These are phyloP conservation scores for Amblyopsis hoosieri DNA, from an alignment of 2,797 vertebrate genomes.

Conservation along the genomic window DNA sequence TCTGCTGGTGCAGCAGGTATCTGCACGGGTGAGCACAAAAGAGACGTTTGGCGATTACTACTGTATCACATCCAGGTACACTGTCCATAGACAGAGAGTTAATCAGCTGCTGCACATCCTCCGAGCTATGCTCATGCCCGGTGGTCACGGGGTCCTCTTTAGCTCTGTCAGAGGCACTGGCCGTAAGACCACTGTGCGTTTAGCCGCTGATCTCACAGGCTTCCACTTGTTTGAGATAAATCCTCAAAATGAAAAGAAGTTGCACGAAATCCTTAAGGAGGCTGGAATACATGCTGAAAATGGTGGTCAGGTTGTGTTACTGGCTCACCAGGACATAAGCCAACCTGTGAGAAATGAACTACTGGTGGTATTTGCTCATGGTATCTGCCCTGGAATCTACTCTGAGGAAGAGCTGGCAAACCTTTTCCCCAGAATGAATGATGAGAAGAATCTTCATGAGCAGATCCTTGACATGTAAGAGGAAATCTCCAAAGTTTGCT, in stretches of 20 bases:
- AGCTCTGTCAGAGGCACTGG: constrained; percentile 72
- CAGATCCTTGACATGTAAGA: constrained; percentile 76
- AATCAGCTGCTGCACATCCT: constrained; percentile 78
- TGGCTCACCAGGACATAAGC: constrained; percentile 74
- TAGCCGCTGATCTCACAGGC: constrained; percentile 74
- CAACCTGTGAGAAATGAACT: constrained; percentile 68
- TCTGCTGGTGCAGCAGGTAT: constrained; percentile 63
- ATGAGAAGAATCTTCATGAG: constrained; percentile 52
- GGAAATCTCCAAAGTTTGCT: not conserved
- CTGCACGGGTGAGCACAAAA: constrained; percentile 40
- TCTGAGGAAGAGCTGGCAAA: constrained; percentile 66
- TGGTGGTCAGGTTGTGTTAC: constrained; percentile 64
- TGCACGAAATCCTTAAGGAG: constrained; percentile 70
- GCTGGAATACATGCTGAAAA: constrained; percentile 66
- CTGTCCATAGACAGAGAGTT: constrained; percentile 63
- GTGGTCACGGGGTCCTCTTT: constrained; percentile 80
- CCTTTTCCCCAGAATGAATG: constrained; percentile 58
- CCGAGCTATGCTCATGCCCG: constrained; percentile 75
- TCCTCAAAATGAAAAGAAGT: constrained; percentile 54
- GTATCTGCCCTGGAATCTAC: constrained; percentile 71
- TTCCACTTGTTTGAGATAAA: constrained; percentile 75
- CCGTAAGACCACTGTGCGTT: constrained; percentile 73
- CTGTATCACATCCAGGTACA: constrained; percentile 35
- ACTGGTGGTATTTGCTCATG: constrained; percentile 72
- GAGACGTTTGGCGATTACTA: constrained; percentile 16